Evolutionary conservation across 2,888 invertebrate genomes (phyloP).

Genomic region (Lepidocyrtinus sp.): DNA sequence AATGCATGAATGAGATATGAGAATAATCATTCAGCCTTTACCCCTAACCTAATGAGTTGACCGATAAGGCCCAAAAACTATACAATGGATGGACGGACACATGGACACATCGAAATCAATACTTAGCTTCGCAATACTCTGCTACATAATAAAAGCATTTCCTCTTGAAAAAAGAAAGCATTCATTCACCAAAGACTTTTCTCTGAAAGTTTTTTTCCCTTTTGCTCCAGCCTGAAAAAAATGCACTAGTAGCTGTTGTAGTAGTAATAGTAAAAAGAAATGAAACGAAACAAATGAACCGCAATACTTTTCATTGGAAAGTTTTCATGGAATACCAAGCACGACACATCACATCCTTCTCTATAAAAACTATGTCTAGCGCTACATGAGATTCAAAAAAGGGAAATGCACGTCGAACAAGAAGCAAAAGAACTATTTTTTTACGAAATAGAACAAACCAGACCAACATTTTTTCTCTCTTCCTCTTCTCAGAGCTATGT

Average conservation of each 20-base stretch:
- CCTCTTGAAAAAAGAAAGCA: neutral
- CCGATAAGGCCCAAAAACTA: too few species aligned
- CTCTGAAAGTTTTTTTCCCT: neutral
- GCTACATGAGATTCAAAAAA: neutral
- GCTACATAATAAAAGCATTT: neutral
- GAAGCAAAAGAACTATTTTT: neutral
- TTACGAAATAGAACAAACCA: neutral
- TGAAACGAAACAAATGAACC: constrained; percentile 56
- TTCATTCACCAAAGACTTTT: neutral
- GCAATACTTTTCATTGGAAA: constrained; percentile 32
- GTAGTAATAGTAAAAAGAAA: constrained; percentile 32
- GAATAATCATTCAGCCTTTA: too few species aligned
- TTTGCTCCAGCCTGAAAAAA: neutral
- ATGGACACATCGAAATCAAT: too few species aligned
- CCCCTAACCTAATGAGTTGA: too few species aligned
- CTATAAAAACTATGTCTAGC: constrained; percentile 3
- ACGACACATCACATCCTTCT: constrained; percentile 22
- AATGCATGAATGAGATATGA: too few species aligned
- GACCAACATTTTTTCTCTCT: neutral
- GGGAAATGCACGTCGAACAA: neutral
- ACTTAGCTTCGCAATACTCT: too few species aligned
- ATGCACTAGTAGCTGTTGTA: constrained; percentile 12
- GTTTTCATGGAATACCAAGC: constrained; percentile 39
- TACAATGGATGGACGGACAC: too few species aligned
- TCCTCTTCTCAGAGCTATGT: neutral